Evolutionary conservation across 2,797 vertebrate species (phyloP).

Genomic region (Phrynocephalus vlangalii): DNA sequence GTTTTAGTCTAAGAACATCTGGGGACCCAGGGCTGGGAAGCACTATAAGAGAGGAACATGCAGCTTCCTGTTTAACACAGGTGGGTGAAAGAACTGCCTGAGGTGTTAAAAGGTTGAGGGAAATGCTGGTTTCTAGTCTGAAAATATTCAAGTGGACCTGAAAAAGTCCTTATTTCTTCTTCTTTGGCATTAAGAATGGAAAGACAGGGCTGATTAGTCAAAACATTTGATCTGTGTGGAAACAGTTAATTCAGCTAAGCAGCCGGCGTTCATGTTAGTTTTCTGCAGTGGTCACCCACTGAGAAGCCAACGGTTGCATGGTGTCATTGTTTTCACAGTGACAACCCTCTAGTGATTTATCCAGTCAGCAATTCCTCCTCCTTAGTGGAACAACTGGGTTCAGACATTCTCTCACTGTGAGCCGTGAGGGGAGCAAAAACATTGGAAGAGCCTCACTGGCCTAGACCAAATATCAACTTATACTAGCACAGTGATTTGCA

Average conservation of each 20-base stretch:
- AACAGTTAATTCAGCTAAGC: slow-evolving; percentile 37
- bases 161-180: neutral
- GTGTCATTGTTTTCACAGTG: slow-evolving; percentile 22
- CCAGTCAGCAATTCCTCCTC: rapidly evolving
- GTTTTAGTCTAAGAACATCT: too few relatives aligned
- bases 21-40: too few relatives aligned
- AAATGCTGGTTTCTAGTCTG: neutral
- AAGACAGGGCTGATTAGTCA: slow-evolving; percentile 8
- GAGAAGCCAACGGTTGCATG: neutral
- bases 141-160: neutral
- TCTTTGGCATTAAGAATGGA: slow-evolving; percentile 24
- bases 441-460: neutral
- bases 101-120: neutral
- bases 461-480: neutral
- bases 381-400: slow-evolving; percentile 29
- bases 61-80: neutral
- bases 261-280: slow-evolving; percentile 14
- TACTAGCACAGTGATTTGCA: neutral
- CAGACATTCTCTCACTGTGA: slow-evolving; percentile 4
- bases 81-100: neutral
- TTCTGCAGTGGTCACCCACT: slow-evolving; percentile 47
- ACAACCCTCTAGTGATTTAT: slow-evolving; percentile 24
- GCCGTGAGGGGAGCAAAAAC: neutral
- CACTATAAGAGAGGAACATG: neutral
- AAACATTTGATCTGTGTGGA: slow-evolving; percentile 31